phyloP scores from a whole-genome alignment of 2,113 vertebrate genomes.

The Pterophyllum scalare region DNA sequence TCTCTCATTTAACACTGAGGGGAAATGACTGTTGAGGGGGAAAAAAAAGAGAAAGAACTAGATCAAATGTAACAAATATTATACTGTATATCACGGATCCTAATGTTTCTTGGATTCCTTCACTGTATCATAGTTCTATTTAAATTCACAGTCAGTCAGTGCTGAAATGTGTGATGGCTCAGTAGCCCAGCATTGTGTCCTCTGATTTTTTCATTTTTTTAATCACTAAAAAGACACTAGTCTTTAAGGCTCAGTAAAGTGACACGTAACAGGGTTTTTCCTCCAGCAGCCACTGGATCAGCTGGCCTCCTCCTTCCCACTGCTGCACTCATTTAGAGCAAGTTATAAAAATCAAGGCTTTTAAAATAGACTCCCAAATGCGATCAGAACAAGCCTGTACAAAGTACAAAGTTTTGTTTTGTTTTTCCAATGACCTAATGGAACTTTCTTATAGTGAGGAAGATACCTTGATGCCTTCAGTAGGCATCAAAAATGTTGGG shows the following conservation, averaged over 20 bases:
- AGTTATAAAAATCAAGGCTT: constrained; percentile 66
- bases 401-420: constrained; percentile 38
- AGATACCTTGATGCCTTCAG: neutral
- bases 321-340: constrained; percentile 50
- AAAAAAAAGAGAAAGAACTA: neutral
- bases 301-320: constrained; percentile 13
- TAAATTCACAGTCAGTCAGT: neutral
- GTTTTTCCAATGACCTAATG: constrained; percentile 57
- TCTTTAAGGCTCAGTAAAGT: constrained; percentile 4
- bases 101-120: neutral
- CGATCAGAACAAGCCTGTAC: constrained; percentile 72
- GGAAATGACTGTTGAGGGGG: neutral
- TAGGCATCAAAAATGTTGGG: no score
- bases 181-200: neutral
- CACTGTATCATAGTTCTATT: neutral
- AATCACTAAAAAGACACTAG: neutral
- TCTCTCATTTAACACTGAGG: neutral
- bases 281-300: neutral
- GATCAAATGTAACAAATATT: neutral
- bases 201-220: neutral
- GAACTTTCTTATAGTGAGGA: constrained; percentile 58
- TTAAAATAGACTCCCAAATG: constrained; percentile 64
- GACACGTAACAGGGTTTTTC: constrained; percentile 2
- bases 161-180: neutral
- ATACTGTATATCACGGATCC: neutral